Percentiles rank a stretch among this genome's conserved stretches.
Evolutionary conservation across 2,113 vertebrate species (phyloP).

Genomic region (Phalacrocorax carbo): DNA sequence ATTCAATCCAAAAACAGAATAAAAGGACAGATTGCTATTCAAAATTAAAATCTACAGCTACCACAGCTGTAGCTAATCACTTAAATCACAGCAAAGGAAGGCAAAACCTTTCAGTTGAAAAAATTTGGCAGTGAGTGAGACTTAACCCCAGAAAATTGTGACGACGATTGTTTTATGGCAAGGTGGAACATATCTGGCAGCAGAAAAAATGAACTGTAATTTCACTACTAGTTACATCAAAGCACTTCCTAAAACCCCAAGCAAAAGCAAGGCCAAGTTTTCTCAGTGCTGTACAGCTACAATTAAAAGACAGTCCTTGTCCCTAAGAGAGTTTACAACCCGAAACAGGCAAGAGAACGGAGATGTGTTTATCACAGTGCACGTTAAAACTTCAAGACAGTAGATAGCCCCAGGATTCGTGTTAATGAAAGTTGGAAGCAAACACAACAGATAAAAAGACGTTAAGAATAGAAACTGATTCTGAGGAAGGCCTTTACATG

Average conservation of each 20-base stretch:
- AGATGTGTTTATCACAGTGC: background rate
- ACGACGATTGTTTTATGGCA: background rate
- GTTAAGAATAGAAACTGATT: background rate
- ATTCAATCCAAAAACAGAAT: background rate
- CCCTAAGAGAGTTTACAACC: constrained; percentile 32
- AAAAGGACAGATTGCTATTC: background rate
- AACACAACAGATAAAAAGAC: constrained; percentile 17
- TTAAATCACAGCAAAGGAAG: constrained; percentile 9
- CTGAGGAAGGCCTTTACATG: background rate
- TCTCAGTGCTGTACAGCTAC: background rate
- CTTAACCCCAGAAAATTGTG: background rate
- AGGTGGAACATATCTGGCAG: constrained; percentile 27
- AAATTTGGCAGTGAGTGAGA: background rate
- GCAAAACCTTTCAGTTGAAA: background rate
- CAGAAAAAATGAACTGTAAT: background rate
- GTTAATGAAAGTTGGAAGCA: constrained; percentile 35
- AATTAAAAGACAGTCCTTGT: constrained; percentile 27
- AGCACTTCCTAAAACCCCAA: background rate
- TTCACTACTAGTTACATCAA: constrained; percentile 26
- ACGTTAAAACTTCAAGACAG: constrained; percentile 49
- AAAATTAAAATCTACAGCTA: background rate
- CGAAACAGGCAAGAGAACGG: background rate
- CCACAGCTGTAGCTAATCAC: background rate
- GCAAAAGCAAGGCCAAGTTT: constrained; percentile 19
- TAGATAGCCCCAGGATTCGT: constrained; percentile 31